A percentile compares a stretch with the other conserved stretches of the same genome.
phyloP scores from a whole-genome alignment of 2,888 invertebrate genomes.

The Thumatha senex region DNA sequence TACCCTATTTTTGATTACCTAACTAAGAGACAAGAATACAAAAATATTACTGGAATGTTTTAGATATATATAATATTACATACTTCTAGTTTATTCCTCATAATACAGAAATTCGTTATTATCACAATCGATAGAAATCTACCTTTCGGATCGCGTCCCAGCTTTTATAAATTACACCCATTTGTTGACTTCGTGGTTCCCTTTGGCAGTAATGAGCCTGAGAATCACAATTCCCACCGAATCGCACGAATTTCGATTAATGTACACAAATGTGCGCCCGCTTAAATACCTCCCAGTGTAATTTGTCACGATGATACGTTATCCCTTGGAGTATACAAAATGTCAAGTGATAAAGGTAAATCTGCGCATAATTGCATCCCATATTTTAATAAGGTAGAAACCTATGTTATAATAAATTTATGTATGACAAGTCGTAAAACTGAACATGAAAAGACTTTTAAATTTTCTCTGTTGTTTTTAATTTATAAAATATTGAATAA shows the following conservation, averaged over 20 bases:
- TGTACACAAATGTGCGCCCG: slow-evolving; percentile 24
- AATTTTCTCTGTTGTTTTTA: too few relatives aligned
- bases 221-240: slow-evolving; percentile 47
- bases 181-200: slow-evolving; percentile 51
- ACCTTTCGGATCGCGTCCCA: slow-evolving; percentile 48
- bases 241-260: slow-evolving; percentile 41
- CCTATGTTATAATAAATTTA: too few relatives aligned
- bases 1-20: too few relatives aligned
- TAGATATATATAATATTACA: too few relatives aligned
- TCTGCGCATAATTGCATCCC: not conserved
- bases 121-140: slow-evolving; percentile 42
- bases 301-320: slow-evolving; percentile 24
- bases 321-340: not conserved
- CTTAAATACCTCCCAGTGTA: slow-evolving; percentile 15
- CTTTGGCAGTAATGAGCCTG: slow-evolving; percentile 52
- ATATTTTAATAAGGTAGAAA: not conserved
- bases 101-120: slow-evolving; percentile 37
- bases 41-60: too few relatives aligned
- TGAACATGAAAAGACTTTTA: too few relatives aligned
- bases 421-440: too few relatives aligned
- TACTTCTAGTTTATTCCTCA: too few relatives aligned
- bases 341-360: not conserved
- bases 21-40: too few relatives aligned
- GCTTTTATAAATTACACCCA: slow-evolving; percentile 50
- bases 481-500: too few relatives aligned